Conservation (phyloP, 2,113 vertebrate species). For the Pogona vitticeps region DNA sequence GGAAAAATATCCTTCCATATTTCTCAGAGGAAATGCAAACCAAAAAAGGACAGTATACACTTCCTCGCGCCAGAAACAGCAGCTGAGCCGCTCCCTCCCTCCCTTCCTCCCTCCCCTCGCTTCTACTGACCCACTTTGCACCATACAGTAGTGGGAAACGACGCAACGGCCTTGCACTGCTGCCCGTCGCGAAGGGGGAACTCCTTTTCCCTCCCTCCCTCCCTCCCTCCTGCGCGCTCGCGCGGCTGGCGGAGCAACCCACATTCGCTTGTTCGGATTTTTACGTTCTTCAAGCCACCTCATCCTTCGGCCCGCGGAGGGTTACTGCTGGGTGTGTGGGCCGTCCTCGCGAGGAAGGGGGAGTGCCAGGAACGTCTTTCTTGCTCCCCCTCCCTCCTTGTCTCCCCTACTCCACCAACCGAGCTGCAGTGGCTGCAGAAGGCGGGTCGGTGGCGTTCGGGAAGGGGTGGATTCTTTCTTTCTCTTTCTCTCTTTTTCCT, state of each 20-base stretch:
- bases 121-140: conserved; percentile 17
- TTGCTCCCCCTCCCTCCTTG: too few relatives aligned
- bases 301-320: neutral
- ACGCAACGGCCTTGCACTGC: too few relatives aligned
- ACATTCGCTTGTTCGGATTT: too few relatives aligned
- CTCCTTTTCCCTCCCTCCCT: neutral
- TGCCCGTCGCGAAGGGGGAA: neutral
- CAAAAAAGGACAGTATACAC: rapidly evolving
- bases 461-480: neutral
- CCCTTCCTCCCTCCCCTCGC: rapidly evolving
- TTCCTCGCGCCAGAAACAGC: neutral
- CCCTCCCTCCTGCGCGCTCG: neutral
- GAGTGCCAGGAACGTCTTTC: neutral
- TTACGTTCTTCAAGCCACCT: too few relatives aligned
- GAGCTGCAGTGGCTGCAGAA: neutral
- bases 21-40: too few relatives aligned
- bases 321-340: neutral
- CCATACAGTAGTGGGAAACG: neutral
- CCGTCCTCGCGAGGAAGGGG: neutral
- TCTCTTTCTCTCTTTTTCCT: too few relatives aligned
- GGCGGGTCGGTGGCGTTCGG: neutral
- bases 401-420: too few relatives aligned
- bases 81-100: neutral
- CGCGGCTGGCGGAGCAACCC: neutral
- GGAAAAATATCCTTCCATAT: neutral